Base-by-base conservation (phyloP, 2,888 invertebrate species). In the Dioctria rufipes region DNA sequence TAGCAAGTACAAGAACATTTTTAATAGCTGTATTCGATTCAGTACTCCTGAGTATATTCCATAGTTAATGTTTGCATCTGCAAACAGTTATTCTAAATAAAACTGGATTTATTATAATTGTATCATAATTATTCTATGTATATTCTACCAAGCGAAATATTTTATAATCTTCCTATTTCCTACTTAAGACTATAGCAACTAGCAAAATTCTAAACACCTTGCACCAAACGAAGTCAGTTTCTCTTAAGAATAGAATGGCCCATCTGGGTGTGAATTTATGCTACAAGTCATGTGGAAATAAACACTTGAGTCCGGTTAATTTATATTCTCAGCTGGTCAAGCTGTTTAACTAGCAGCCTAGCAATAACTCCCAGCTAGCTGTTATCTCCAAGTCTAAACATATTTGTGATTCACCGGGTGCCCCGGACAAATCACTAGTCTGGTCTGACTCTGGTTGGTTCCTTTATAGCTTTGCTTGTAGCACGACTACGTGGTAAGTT, bases 311-410 rank as follows among this genome's bases (percentile, higher is more conserved):
- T 1, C 73, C 60, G 13, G 54, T 40, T 58, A 73, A 73, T 73
- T 73, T 73, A 73, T 73, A 13, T 58, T 49, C 43, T 51, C 73
- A 42, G 42, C 43, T 58, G 42, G 73, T 13, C 58, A 42, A 40
- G 42, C 11, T 58, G 73, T 73, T 73, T 40, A 37, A 58, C 73
- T 42, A 73, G 40, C 60, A 58, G 58, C 25, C 73, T 73, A 43
- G 58, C 43, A 39, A 58, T 73, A 54, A 54, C 43, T 58, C 13
- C 60, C 58, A 58, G 58, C 51, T 66, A 42, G 40, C 73, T 60
- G 73, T 73, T 73, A 73, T 73, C 73, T 60, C 73, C 40, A 4
- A 54, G 73, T 73, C 73, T 73, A 73, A 73, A 73, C 73, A 73
- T 73, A 60, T 73, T 60, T 60, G 58, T 73, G 73, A 73, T 73